Evolutionary conservation across 2,888 invertebrate genomes (phyloP), one percentile per base, ranked within the genome.

Genomic region (Heliconius hortense): DNA sequence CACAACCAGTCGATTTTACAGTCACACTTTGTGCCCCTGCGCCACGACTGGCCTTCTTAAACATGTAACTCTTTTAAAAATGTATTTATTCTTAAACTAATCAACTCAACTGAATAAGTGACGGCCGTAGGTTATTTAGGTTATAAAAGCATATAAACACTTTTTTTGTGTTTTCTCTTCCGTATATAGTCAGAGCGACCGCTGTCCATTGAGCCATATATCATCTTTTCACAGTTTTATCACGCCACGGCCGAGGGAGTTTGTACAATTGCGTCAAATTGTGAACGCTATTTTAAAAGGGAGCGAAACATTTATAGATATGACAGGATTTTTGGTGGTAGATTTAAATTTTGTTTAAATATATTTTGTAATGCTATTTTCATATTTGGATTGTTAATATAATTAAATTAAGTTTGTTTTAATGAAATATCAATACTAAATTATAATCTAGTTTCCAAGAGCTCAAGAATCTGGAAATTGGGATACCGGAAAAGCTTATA

Each of bases 201-300:
- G 81, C 78, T 84, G 84, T 83, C 84, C 84, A 84, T 83, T 80
- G 82, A 82, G 68, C 84, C 85, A 89, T 90, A 90, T 88, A 87
- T 90, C 89, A 90, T 90, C 88, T 88, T 89, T 91, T 90, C 89
- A 90, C 83, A 86, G 82, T 87, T 89, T 91, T 90, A 91, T 91
- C 86, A 84, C 83, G 84, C 84, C 83, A 87, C 88, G 86, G 85
- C 80, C 84, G 87, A 88, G 83, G 82, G 87, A 83, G 76, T 85
- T 82, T 85, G 86, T 83, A 89, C 89, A 89, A 91, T 89, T 87
- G 87, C 76, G 76, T 73, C 72, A 77, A 78, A 76, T 78, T 79
- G 73, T 76, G 70, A 59, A 79, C 75, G 77, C 69, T 75, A 73
- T 77, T 77, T 75, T 74, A 71, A 73, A 63, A 72, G 73, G 73